Conservation (phyloP, 2,888 invertebrate genomes). For the Carabus problematicus region DNA sequence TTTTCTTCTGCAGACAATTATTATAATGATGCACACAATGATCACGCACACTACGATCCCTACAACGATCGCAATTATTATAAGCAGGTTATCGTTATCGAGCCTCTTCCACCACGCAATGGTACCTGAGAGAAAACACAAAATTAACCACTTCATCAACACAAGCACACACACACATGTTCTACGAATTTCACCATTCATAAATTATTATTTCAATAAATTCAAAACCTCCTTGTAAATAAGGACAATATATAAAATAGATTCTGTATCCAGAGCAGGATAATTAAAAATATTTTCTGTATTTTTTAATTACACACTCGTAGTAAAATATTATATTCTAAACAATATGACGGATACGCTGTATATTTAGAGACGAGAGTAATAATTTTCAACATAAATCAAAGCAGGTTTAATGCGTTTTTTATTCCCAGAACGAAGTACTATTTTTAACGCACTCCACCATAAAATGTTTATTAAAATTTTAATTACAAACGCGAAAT, state of each 20-base stretch:
- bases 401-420: too few species aligned
- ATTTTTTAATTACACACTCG: too few species aligned
- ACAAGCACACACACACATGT: neutral
- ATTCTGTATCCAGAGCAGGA: too few species aligned
- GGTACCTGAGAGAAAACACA: slow-evolving; percentile 66
- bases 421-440: too few species aligned
- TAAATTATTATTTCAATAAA: neutral
- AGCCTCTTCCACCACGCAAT: slow-evolving; percentile 81
- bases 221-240: too few species aligned
- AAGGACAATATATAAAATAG: too few species aligned
- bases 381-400: too few species aligned
- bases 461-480: slow-evolving; percentile 22
- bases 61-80: slow-evolving; percentile 74
- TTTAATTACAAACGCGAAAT: slow-evolving; percentile 24
- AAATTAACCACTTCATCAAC: neutral
- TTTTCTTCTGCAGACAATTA: slow-evolving; percentile 84
- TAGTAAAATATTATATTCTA: too few species aligned
- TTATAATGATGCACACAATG: slow-evolving; percentile 83
- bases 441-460: neutral
- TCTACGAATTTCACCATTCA: neutral
- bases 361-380: too few species aligned
- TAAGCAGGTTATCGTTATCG: slow-evolving; percentile 79
- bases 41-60: slow-evolving; percentile 73
- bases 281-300: too few species aligned
- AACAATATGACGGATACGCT: too few species aligned